Percentiles rank a stretch among this genome's conserved stretches.
These are phyloP conservation scores for Odontothrips loti DNA, from an alignment of 2,888 invertebrate genomes.

Conservation along the genomic window DNA sequence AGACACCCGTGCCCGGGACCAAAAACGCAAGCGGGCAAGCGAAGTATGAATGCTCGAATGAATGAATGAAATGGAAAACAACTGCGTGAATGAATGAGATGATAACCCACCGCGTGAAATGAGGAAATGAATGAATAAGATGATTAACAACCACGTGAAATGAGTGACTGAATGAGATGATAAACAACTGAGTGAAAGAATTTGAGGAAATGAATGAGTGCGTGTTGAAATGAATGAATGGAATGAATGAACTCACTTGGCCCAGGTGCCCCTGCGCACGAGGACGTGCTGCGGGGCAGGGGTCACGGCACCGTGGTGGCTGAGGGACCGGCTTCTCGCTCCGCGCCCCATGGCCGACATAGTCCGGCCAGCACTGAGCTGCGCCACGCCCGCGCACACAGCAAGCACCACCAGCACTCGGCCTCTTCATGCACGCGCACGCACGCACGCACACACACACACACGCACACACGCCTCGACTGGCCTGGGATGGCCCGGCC, in stretches of 20 bases:
- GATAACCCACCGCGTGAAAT: too few relatives aligned
- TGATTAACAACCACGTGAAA: too few relatives aligned
- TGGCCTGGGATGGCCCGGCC: too few relatives aligned
- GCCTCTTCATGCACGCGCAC: neutral
- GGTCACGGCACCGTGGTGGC: slow-evolving; percentile 1
- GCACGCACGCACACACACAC: neutral
- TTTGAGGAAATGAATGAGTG: too few relatives aligned
- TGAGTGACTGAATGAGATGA: too few relatives aligned
- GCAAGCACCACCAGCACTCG: neutral
- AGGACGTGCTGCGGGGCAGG: neutral
- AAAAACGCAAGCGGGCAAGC: too few relatives aligned
- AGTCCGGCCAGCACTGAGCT: neutral
- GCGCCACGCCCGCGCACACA: neutral
- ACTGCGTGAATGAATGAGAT: too few relatives aligned
- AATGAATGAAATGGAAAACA: too few relatives aligned
- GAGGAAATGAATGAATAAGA: too few relatives aligned
- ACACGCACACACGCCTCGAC: neutral
- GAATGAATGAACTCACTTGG: neutral
- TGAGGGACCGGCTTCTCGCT: slow-evolving; percentile 10
- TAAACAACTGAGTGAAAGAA: too few relatives aligned
- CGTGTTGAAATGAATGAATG: neutral
- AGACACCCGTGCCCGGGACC: too few relatives aligned
- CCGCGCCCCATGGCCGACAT: slow-evolving; percentile 22
- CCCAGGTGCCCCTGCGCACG: slow-evolving; percentile 19
- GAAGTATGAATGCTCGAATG: too few relatives aligned